Conservation (phyloP, 37 sponge, comb jelly and placozoan genomes). For the Haliclona indistincta region DNA sequence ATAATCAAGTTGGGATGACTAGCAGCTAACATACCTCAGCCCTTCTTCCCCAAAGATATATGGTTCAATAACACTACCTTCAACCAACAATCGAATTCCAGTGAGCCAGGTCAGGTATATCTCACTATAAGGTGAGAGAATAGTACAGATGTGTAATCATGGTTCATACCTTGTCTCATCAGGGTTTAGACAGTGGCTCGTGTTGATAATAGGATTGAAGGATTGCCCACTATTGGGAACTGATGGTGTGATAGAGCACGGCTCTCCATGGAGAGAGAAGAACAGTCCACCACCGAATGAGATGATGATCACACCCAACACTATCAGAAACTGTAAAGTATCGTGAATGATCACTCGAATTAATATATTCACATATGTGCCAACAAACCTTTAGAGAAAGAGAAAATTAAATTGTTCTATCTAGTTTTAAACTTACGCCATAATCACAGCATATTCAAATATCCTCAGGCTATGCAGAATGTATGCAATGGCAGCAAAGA, state of each 20-base stretch:
- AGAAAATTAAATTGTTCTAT: too few relatives aligned
- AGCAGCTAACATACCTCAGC: too few relatives aligned
- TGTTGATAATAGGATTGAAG: too few relatives aligned
- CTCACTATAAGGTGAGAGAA: too few relatives aligned
- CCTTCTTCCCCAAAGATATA: too few relatives aligned
- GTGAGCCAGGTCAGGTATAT: background rate
- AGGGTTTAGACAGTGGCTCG: too few relatives aligned
- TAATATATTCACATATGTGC: conserved; percentile 2
- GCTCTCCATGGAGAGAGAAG: conserved; percentile 9
- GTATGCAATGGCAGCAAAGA: conserved; percentile 12
- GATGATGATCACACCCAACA: background rate
- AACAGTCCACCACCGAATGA: conserved; percentile 8
- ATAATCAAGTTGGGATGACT: background rate
- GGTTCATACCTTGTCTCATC: too few relatives aligned
- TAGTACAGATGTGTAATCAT: too few relatives aligned
- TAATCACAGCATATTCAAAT: too few relatives aligned
- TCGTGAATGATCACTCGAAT: conserved; percentile 5
- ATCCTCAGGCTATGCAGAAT: conserved; percentile 17
- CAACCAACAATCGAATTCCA: too few relatives aligned
- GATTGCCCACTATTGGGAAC: too few relatives aligned
- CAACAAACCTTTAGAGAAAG: conserved; percentile 9
- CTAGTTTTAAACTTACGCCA: background rate
- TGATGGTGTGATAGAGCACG: background rate
- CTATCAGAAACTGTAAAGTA: background rate
- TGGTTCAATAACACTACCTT: too few relatives aligned